These are phyloP conservation scores for Resseliella maxima DNA, from an alignment of 2,888 invertebrate species.

Conservation along the genomic window DNA sequence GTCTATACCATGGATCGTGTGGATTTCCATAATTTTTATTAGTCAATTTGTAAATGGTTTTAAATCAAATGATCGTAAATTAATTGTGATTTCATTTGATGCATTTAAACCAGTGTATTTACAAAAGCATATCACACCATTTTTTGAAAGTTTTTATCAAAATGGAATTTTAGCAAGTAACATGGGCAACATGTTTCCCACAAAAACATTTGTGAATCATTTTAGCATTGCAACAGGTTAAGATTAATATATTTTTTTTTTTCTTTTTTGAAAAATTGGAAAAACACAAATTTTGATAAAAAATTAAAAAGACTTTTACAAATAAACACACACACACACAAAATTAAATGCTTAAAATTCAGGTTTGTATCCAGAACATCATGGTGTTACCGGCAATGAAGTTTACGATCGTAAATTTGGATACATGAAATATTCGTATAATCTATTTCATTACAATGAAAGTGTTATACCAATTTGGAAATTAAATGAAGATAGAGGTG, in stretches of 20 bases:
- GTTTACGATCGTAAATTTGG: not conserved
- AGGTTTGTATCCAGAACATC: slow-evolving; percentile 3
- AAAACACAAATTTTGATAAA: too few species aligned
- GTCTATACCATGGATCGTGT: too few species aligned
- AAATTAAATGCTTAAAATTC: not conserved
- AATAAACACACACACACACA: too few species aligned
- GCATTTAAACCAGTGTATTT: slow-evolving; percentile 11
- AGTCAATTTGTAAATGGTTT: too few species aligned
- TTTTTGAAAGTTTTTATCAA: not conserved
- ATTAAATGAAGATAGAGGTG: slow-evolving; percentile 70
- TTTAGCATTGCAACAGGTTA: not conserved
- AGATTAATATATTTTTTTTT: not conserved
- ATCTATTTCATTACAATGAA: not conserved
- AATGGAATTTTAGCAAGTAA: not conserved
- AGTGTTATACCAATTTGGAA: slow-evolving; percentile 65
- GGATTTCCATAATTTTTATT: too few species aligned
- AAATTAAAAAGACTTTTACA: too few species aligned
- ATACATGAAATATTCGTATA: not conserved
- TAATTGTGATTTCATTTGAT: not conserved
- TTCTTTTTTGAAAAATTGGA: too few species aligned
- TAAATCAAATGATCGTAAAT: not conserved
- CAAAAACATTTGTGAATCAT: slow-evolving; percentile 11
- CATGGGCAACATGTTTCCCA: not conserved
- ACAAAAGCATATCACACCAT: not conserved
- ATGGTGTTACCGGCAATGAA: slow-evolving; percentile 1